phyloP scores from a whole-genome alignment of 2,888 invertebrate genomes.

The Drosophila sordidapex region DNA sequence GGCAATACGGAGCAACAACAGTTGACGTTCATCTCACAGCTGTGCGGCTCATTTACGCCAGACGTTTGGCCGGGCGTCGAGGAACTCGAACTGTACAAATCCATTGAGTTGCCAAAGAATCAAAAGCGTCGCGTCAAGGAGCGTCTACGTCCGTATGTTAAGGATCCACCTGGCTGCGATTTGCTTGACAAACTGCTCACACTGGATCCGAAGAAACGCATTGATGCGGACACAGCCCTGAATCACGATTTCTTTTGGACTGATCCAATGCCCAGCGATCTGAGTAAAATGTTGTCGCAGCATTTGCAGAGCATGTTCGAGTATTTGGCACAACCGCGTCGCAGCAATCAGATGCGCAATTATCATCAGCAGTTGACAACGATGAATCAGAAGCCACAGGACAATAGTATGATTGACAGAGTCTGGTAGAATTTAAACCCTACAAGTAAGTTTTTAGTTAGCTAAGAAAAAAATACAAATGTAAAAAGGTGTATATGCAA shows the following conservation, averaged over 20 bases:
- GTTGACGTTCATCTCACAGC: constrained; percentile 95
- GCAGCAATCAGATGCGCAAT: constrained; percentile 89
- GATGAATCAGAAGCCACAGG: constrained; percentile 87
- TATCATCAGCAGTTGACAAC: constrained; percentile 88
- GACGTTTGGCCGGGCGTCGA: constrained; percentile 97
- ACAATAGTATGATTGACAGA: constrained; percentile 93
- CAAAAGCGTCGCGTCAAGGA: constrained; percentile 95
- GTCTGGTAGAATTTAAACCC: constrained; percentile 88
- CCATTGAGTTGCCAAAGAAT: constrained; percentile 94
- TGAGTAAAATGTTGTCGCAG: constrained; percentile 96
- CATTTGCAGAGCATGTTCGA: constrained; percentile 98
- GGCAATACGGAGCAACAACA: constrained; percentile 99
- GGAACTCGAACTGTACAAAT: constrained; percentile 93
- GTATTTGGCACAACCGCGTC: constrained; percentile 91
- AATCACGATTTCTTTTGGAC: constrained; percentile 99
- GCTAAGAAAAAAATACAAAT: constrained; percentile 18
- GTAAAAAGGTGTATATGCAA: constrained; percentile 19
- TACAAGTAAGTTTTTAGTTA: constrained; percentile 13
- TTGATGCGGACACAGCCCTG: constrained; percentile 95
- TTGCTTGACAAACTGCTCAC: constrained; percentile 95
- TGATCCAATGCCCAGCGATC: constrained; percentile 97
- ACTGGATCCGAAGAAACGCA: constrained; percentile 95
- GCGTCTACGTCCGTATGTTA: constrained; percentile 94
- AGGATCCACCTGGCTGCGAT: constrained; percentile 96
- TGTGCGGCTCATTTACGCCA: constrained; percentile 97